These are phyloP conservation scores for Punctoribates punctum DNA, from an alignment of 2,888 invertebrate species.

Conservation along the genomic window DNA sequence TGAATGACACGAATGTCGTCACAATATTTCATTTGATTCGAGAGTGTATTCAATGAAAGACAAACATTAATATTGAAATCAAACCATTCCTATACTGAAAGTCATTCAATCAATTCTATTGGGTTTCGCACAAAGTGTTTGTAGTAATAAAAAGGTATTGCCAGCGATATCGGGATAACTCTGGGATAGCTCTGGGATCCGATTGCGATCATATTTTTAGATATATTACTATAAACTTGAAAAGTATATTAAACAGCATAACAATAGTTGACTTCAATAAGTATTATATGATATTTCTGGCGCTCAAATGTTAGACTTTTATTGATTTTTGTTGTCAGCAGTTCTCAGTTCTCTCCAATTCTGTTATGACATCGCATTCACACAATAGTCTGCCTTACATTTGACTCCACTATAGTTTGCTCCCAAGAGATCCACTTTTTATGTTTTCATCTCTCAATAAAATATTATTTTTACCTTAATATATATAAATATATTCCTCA, in stretches of 20 bases:
- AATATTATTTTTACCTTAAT: slow-evolving; percentile 7
- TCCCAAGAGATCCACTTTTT: slow-evolving; percentile 1
- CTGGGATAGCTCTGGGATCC: neutral
- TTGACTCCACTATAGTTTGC: neutral
- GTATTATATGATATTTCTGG: neutral
- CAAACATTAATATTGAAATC: slow-evolving; percentile 24
- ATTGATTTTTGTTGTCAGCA: slow-evolving; percentile 16
- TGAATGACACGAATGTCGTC: slow-evolving; percentile 13
- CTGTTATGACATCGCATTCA: neutral
- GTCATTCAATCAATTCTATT: neutral
- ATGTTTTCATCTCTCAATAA: neutral
- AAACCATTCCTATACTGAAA: neutral
- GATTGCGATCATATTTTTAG: neutral
- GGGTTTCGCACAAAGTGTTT: neutral
- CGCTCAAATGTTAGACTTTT: neutral
- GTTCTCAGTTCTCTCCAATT: neutral
- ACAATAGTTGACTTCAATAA: slow-evolving; percentile 4
- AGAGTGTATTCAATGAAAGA: neutral
- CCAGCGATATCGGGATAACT: neutral
- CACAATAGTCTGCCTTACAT: neutral
- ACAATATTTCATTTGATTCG: neutral
- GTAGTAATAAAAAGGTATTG: neutral
- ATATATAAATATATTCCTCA: neutral
- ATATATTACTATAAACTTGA: slow-evolving; percentile 7
- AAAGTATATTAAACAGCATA: neutral